Evolutionary conservation across 2,888 invertebrate species (phyloP), one percentile per base, ranked within the genome.

Genomic region (Deilephila elpenor): DNA sequence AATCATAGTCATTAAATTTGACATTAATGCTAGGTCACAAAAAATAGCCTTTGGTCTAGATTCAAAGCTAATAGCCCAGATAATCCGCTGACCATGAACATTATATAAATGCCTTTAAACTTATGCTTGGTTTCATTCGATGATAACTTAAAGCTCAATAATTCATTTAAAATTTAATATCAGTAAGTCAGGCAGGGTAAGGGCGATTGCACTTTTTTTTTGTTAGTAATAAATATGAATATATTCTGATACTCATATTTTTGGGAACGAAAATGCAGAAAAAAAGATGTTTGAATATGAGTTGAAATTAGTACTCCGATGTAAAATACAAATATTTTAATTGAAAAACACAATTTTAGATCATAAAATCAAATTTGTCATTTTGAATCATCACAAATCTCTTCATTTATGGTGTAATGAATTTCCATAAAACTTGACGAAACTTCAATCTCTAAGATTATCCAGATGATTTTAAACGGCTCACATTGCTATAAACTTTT

Each of bases 381-480:
- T 44, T 44, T 14, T 11, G 11, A 14, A 44, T 11, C 11, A 44
- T 44, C 8, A 37, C 7, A 44, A 14, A 14, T 3, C 56, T 5
- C n/a, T 56, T n/a, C 17, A 53, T 17, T 19, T 6, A 6, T 56
- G n/a, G 7, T 19, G 5, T 11, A 44, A 3, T 44, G 14, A 14
- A 44, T 44, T 44, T 37, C 11, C 4, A 44, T 14, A 44, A 37
- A n/a, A n/a, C 17, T 62, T n/a, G 1, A 17, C 8, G 20, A 34
- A 61, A 32, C 19, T 62, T 19, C 11, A 20, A 67, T 44, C 34
- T n/a, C 20, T 44, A 67, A 67, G 44, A 67, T 67, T 20, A 67
- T 67, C 44, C n/a, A 34, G 25, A 67, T 67, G 7, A 51, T 67
- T 44, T 67, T 14, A 67, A 44, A 19, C 17, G 17, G 7, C n/a